Conservation (phyloP, 2,797 vertebrate species). For the Lepilemur septentrionalis region DNA sequence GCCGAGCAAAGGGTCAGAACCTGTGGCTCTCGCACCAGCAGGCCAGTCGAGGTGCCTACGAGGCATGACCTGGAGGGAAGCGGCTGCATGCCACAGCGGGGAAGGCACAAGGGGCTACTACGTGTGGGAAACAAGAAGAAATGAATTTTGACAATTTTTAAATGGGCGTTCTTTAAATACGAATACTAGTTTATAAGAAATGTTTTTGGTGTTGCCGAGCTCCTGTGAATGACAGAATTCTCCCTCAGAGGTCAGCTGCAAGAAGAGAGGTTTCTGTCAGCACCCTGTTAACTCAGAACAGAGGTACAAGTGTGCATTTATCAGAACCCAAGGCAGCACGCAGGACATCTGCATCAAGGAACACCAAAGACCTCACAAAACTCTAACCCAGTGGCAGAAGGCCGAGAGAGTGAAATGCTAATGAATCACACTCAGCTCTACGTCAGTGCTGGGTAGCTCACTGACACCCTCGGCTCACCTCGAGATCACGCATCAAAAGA, state of each 20-base stretch:
- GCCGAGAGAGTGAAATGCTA: background rate
- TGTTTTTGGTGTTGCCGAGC: conserved; percentile 31
- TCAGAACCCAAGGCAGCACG: background rate
- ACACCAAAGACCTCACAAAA: background rate
- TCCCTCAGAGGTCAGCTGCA: conserved; percentile 8
- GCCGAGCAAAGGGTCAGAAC: background rate
- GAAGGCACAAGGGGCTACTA: background rate
- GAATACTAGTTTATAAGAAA: conserved; percentile 50
- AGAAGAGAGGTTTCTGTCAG: background rate
- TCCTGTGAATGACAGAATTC: conserved; percentile 64
- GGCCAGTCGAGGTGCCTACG: background rate
- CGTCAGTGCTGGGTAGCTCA: background rate
- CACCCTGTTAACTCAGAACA: background rate
- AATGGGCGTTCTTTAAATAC: conserved; percentile 54
- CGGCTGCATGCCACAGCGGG: background rate
- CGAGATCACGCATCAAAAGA: background rate
- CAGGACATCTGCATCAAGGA: background rate
- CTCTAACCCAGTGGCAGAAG: background rate
- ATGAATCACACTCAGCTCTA: background rate
- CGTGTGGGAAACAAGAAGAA: background rate
- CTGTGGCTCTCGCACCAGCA: background rate
- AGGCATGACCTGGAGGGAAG: rapidly evolving
- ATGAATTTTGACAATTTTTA: conserved; percentile 47
- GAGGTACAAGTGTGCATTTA: conserved; percentile 37
- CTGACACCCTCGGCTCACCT: background rate